Conservation (phyloP, 1,140 invertebrate species). For the Dufourea novaeangliae region DNA sequence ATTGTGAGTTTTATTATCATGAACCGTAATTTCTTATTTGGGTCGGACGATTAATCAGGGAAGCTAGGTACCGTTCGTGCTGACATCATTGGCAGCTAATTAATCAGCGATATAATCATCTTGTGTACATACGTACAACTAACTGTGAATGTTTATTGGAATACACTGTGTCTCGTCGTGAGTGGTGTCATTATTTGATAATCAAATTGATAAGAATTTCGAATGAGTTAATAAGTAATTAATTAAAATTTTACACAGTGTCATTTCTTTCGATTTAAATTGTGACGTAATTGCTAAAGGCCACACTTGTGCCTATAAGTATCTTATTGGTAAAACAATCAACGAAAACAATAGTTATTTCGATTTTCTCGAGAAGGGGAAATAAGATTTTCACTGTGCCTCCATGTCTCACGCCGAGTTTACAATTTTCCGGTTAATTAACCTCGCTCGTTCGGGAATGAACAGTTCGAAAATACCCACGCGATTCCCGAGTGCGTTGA, state of each 20-base stretch:
- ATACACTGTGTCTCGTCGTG: not conserved
- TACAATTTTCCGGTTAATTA: conserved; percentile 9
- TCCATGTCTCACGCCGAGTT: not conserved
- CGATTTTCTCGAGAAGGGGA: not conserved
- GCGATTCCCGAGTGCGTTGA: not conserved
- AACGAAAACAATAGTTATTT: not conserved
- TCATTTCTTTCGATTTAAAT: not conserved
- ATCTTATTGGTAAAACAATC: not conserved
- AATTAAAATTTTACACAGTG: not conserved
- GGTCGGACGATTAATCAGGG: conserved; percentile 29
- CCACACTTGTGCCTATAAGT: not conserved
- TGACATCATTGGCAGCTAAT: conserved; percentile 35
- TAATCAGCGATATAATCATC: conserved; percentile 18
- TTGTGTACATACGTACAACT: not conserved
- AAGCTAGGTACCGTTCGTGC: conserved; percentile 4
- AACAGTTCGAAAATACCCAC: not conserved
- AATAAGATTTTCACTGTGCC: not conserved
- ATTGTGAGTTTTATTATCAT: conserved; percentile 12
- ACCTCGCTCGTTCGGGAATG: not conserved
- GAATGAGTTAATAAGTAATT: not conserved
- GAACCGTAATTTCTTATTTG: conserved; percentile 31
- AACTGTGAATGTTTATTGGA: not conserved
- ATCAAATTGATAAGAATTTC: not conserved
- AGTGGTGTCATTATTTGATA: conserved; percentile 11
- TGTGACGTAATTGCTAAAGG: not conserved